These are phyloP conservation scores for Steinernema hermaphroditum DNA, from an alignment of 2,888 invertebrate genomes.

Conservation along the genomic window DNA sequence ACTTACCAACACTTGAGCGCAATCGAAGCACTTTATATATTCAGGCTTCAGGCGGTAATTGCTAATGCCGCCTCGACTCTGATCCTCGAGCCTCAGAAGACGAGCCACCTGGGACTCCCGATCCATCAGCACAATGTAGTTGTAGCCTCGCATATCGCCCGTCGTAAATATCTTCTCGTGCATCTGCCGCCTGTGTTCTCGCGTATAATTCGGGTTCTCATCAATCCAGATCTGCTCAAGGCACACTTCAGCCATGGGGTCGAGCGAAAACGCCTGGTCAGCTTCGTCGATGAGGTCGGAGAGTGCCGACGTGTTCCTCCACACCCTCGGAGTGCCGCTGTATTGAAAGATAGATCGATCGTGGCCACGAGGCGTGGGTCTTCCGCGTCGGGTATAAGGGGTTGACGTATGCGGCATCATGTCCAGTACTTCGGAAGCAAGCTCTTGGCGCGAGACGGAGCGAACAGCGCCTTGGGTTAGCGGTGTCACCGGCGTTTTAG, in stretches of 20 bases:
- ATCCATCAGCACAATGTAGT: conserved; percentile 1
- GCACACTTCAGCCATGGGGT: neutral
- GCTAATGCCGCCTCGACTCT: neutral
- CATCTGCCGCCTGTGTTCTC: neutral
- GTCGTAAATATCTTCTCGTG: conserved; percentile 10
- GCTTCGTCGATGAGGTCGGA: neutral
- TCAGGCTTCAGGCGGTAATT: neutral
- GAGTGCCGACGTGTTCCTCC: neutral
- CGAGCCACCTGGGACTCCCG: neutral
- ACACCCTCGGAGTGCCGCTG: conserved; percentile 5
- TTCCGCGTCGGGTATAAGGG: neutral
- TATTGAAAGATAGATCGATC: neutral
- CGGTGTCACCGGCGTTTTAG: neutral
- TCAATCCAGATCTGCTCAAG: conserved; percentile 13
- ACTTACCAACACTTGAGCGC: neutral
- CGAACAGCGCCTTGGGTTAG: neutral
- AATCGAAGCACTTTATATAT: neutral
- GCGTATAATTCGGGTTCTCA: neutral
- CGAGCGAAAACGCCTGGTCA: neutral
- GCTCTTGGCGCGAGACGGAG: conserved; percentile 5
- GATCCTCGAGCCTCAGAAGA: neutral
- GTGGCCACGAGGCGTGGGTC: neutral
- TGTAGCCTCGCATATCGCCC: neutral
- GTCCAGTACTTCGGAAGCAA: conserved; percentile 4
- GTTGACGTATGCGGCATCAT: conserved; percentile 21